Evolutionary conservation across 2,113 vertebrate genomes (phyloP).

Genomic region (Petaurus breviceps): DNA sequence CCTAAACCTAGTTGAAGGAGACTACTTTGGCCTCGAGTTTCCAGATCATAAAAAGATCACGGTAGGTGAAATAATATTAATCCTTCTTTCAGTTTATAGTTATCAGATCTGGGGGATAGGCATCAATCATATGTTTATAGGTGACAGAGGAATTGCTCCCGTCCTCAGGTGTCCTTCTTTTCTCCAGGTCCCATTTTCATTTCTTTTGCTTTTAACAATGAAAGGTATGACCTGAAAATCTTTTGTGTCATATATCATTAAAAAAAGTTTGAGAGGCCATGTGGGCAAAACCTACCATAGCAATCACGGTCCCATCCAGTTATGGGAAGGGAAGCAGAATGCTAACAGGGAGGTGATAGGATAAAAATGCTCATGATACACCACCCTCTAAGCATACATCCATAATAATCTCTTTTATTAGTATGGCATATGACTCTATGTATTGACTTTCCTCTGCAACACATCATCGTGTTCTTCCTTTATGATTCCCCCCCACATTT

Average conservation of each 20-base stretch:
- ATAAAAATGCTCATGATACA: neutral
- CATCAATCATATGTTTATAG: neutral
- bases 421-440: neutral
- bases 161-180: neutral
- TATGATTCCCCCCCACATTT: neutral
- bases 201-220: neutral
- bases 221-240: neutral
- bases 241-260: neutral
- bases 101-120: neutral
- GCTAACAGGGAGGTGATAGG: neutral
- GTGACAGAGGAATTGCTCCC: neutral
- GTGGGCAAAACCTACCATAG: neutral
- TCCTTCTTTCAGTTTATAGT: slow-evolving; percentile 32
- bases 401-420: neutral
- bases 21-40: slow-evolving; percentile 98
- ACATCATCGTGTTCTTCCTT: neutral
- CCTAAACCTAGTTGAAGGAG: slow-evolving; percentile 97
- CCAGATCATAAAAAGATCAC: slow-evolving; percentile 95
- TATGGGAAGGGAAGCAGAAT: neutral
- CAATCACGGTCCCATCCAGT: neutral
- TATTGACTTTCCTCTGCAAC: neutral
- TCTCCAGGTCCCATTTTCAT: neutral
- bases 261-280: neutral
- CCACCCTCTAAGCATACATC: neutral
- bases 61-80: slow-evolving; percentile 83